Conservation (phyloP, 1,140 invertebrate genomes). For the Macrotrachela quadricornifera region DNA sequence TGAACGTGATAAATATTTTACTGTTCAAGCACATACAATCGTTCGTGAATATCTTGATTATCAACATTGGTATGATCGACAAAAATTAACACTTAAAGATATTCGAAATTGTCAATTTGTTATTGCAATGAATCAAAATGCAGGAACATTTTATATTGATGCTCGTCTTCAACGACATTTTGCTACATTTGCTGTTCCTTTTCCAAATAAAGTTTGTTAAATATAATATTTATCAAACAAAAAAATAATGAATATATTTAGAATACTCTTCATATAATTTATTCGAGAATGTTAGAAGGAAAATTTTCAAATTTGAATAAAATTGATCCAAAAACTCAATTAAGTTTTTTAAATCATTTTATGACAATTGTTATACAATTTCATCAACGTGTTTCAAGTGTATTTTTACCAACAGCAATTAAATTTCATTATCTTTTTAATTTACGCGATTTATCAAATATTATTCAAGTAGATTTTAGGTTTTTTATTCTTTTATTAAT, state of each 20-base stretch:
- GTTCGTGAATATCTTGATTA: slow-evolving; percentile 86
- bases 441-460: slow-evolving; percentile 72
- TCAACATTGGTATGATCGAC: slow-evolving; percentile 70
- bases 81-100: slow-evolving; percentile 69
- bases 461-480: slow-evolving; percentile 32
- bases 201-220: too few relatives aligned
- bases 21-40: slow-evolving; percentile 79
- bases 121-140: slow-evolving; percentile 88
- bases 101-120: slow-evolving; percentile 90
- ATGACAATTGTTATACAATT: slow-evolving; percentile 54
- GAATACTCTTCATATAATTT: too few relatives aligned
- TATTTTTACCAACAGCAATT: slow-evolving; percentile 73
- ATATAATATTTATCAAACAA: too few relatives aligned
- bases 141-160: slow-evolving; percentile 85
- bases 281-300: too few relatives aligned
- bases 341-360: too few relatives aligned
- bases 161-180: slow-evolving; percentile 68
- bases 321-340: too few relatives aligned
- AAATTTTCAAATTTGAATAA: too few relatives aligned
- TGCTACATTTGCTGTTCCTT: slow-evolving; percentile 74
- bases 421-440: slow-evolving; percentile 96
- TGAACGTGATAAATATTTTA: slow-evolving; percentile 76
- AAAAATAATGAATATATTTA: too few relatives aligned
- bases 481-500: neutral
- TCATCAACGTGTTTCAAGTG: slow-evolving; percentile 58